phyloP scores from a whole-genome alignment of 2,113 vertebrate genomes.

The Microcebus ravelobensis region DNA sequence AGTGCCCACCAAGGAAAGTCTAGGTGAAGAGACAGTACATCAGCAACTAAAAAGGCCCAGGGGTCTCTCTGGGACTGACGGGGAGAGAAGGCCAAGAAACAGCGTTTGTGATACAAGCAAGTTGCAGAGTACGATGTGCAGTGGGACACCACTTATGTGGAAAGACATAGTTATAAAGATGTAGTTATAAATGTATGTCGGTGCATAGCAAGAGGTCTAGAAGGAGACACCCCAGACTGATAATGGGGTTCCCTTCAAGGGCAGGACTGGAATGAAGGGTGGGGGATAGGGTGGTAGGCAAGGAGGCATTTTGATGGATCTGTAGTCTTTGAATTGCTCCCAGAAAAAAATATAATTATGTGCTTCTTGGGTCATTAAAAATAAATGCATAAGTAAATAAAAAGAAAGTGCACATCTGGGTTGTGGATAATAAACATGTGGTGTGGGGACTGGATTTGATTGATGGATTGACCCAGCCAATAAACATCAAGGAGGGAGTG shows the following conservation, averaged over 20 bases:
- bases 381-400: not conserved
- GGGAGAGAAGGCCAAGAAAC: not conserved
- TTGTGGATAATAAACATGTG: not conserved
- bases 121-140: not conserved
- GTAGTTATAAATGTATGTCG: too few species aligned
- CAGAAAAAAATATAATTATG: not conserved
- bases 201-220: not conserved
- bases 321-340: not conserved
- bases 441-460: not conserved
- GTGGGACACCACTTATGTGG: rapidly evolving
- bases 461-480: not conserved
- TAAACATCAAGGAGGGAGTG: not conserved
- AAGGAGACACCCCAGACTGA: not conserved
- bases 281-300: rapidly evolving
- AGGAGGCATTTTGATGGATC: not conserved
- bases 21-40: not conserved
- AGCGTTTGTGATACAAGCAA: not conserved
- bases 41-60: too few species aligned
- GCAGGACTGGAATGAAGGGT: not conserved
- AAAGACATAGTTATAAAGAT: not conserved
- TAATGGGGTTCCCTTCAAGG: not conserved
- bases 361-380: not conserved
- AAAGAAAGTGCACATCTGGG: not conserved
- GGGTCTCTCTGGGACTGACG: not conserved
- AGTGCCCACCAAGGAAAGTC: not conserved